Evolutionary conservation across 2,888 invertebrate species (phyloP), one percentile per base, ranked within the genome.

Genomic region (Camptogramma bilineatum): DNA sequence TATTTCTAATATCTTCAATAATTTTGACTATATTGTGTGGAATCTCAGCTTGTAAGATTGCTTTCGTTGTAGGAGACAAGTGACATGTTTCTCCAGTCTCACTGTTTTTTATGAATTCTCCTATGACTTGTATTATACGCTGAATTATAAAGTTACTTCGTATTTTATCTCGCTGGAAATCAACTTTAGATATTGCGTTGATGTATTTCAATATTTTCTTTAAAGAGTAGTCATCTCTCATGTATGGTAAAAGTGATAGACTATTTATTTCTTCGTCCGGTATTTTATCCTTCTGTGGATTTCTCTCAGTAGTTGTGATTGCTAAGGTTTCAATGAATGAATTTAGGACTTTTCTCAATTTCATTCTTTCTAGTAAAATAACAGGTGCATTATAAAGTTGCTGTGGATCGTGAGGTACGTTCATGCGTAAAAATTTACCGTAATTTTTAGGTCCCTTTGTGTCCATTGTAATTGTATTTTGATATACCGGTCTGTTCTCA

Each of bases 331-430:
- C 44, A 44, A 44, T 44, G 16, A 44, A 44, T 17, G 44, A 16
- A 16, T 16, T 52, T 16, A 62, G 17, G 7, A 50, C n/a, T 31
- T 56, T 52, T 28, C 46, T 62, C 19, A 72, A 70, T 31, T 46
- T 18, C 13, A 47, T 52, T 47, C 63, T 55, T 21, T 73, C 68
- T 1, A 70, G 52, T 46, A 28, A 65, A 9, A 73, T 8, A 7
- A 70, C 55, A 24, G 65, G 53, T 0, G 34, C 68, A 16, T 64
- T 52, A 10, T 17, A 5, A 21, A 66, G 0, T 39, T 58, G 62
- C 42, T 54, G 17, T 47, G 34, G 28, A 2, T 58, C 51, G 19
- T 52, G 19, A 21, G 52, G 34, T 31, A 39, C 54, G 21, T 44
- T 44, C 16, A 17, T 17, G 8, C 17, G 44, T 44, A 16, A 17